These are phyloP conservation scores for Agrilus biguttatus DNA, from an alignment of 2,888 invertebrate species.

Conservation along the genomic window DNA sequence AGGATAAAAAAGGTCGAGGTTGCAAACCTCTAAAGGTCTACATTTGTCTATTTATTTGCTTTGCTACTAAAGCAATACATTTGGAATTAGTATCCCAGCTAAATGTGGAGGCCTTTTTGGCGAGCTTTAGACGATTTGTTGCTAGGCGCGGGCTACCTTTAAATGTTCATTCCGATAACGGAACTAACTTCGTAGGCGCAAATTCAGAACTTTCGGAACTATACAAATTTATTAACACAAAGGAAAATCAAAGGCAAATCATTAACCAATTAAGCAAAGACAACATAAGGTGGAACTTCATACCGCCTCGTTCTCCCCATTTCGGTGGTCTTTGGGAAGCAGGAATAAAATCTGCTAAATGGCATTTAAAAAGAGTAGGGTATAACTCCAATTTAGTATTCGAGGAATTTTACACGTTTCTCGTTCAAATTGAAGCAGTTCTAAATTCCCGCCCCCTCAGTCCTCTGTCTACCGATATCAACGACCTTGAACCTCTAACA, in stretches of 20 bases:
- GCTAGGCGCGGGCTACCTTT: constrained; percentile 14
- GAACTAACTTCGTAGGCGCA: constrained; percentile 20
- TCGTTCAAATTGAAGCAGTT: too few species aligned
- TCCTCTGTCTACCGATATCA: too few species aligned
- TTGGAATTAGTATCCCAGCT: constrained; percentile 19
- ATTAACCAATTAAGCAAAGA: background rate
- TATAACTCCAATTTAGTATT: too few species aligned
- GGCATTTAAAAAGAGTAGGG: too few species aligned
- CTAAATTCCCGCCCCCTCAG: too few species aligned
- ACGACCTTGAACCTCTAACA: too few species aligned
- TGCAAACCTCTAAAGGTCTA: constrained; percentile 8
- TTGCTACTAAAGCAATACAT: constrained; percentile 19
- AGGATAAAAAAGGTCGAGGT: constrained; percentile 1
- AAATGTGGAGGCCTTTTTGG: constrained; percentile 17
- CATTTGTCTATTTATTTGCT: constrained; percentile 17
- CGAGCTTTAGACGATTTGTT: constrained; percentile 17
- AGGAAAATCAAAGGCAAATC: background rate
- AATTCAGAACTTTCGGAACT: constrained; percentile 13
- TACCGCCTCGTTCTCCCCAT: constrained; percentile 11
- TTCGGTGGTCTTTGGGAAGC: too few species aligned
- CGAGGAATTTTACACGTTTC: too few species aligned
- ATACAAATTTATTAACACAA: constrained; percentile 1
- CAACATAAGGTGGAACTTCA: constrained; percentile 15
- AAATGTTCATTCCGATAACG: constrained; percentile 18
- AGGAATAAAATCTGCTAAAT: too few species aligned